A percentile compares a stretch with the other conserved stretches of the same genome.
phyloP scores from a whole-genome alignment of 2,888 invertebrate genomes.

The Plagiodera versicolora region DNA sequence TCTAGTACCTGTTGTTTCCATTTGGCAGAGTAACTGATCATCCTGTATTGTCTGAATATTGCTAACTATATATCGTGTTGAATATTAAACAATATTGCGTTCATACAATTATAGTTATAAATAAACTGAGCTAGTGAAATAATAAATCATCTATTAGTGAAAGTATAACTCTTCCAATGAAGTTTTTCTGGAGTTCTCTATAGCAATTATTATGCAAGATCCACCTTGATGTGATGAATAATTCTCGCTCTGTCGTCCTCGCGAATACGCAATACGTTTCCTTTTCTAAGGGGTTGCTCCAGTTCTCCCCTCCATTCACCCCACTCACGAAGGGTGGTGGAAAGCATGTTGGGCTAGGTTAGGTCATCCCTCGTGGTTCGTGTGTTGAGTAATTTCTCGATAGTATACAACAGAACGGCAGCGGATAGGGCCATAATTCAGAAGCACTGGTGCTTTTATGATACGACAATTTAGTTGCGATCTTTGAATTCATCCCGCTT shows the following conservation, averaged over 20 bases:
- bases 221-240: constrained; percentile 24
- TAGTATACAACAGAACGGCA: constrained; percentile 49
- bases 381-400: constrained; percentile 45
- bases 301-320: constrained; percentile 48
- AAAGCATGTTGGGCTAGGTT: constrained; percentile 54
- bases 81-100: no score
- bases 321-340: constrained; percentile 48
- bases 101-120: no score
- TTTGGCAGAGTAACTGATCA: no score
- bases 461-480: constrained; percentile 1
- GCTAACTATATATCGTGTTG: no score
- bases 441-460: constrained; percentile 7
- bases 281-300: constrained; percentile 40
- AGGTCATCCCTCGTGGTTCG: constrained; percentile 52
- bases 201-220: constrained; percentile 18
- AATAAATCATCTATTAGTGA: no score
- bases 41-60: no score
- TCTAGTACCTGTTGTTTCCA: no score
- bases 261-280: constrained; percentile 29
- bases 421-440: constrained; percentile 39
- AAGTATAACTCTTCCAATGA: no score
- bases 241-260: constrained; percentile 10
- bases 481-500: background rate
- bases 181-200: background rate
- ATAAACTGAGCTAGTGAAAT: no score